These are phyloP conservation scores for Acrossocheilus fasciatus DNA, from an alignment of 2,797 vertebrate genomes.

Conservation along the genomic window DNA sequence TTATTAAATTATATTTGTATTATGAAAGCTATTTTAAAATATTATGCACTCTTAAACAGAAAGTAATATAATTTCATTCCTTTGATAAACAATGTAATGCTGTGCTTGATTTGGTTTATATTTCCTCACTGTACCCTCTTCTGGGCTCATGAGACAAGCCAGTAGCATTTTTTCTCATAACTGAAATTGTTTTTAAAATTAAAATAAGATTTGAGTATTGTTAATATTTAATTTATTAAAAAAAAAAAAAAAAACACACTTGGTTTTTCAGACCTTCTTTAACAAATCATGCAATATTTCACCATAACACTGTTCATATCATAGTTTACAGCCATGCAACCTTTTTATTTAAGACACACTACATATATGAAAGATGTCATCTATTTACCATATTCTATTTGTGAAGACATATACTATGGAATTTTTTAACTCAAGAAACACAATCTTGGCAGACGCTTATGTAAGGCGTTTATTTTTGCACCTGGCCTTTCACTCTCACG, in stretches of 20 bases:
- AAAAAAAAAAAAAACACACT: background rate
- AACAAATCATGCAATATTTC: background rate
- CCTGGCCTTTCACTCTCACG: slow-evolving; percentile 38
- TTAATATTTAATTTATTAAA: too few relatives aligned
- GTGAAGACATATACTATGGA: background rate
- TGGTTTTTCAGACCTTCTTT: background rate
- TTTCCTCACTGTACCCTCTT: background rate
- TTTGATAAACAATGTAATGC: background rate
- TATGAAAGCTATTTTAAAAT: background rate
- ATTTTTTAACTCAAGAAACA: slow-evolving; percentile 35
- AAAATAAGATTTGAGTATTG: background rate
- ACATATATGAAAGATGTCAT: background rate
- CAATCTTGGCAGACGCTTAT: slow-evolving; percentile 48
- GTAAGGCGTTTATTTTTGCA: slow-evolving; percentile 56
- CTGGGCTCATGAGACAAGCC: background rate
- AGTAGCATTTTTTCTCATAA: background rate
- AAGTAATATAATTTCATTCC: background rate
- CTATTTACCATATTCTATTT: background rate
- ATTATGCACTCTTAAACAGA: background rate
- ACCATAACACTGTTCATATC: background rate
- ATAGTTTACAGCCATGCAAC: background rate
- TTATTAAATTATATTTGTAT: too few relatives aligned
- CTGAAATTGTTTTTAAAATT: background rate
- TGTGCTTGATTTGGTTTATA: background rate
- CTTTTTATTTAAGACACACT: background rate